A percentile compares a stretch with the other conserved stretches of the same genome.
Conservation (phyloP, 1,140 invertebrate species). For the Nilaparvata lugens region DNA sequence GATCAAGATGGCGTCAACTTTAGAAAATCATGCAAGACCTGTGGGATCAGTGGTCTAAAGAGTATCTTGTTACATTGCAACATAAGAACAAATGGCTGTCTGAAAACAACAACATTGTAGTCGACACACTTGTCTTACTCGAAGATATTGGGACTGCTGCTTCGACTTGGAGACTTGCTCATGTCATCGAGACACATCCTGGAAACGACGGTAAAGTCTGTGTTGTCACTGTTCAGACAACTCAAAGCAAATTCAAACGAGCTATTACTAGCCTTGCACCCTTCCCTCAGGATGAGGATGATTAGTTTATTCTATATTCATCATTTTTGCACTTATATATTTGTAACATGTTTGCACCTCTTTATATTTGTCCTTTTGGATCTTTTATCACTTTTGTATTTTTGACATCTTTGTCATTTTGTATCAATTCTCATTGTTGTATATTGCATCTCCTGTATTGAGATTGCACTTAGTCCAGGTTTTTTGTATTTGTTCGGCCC, state of each 20-base stretch:
- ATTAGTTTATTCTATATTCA: no score
- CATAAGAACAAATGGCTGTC: conserved; percentile 27
- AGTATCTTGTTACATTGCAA: conserved; percentile 29
- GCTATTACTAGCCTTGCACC: conserved; percentile 21
- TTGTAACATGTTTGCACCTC: no score
- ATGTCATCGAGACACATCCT: conserved; percentile 27
- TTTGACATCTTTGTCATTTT: no score
- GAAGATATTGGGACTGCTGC: conserved; percentile 31
- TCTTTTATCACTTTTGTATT: no score
- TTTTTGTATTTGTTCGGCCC: no score
- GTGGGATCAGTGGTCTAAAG: conserved; percentile 33
- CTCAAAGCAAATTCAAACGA: conserved; percentile 25
- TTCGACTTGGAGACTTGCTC: conserved; percentile 28
- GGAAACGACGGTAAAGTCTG: conserved; percentile 30
- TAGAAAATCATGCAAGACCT: conserved; percentile 27
- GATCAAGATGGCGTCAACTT: conserved; percentile 22
- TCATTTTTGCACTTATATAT: no score
- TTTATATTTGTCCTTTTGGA: no score
- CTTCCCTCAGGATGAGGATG: not conserved
- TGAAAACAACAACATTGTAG: conserved; percentile 16
- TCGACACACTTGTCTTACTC: conserved; percentile 30
- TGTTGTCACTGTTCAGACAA: conserved; percentile 27
- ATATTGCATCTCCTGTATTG: no score
- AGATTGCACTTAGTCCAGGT: no score
- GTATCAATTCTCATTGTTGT: no score